Conservation (phyloP, 2,888 invertebrate species). For the Megamerina dolium region DNA sequence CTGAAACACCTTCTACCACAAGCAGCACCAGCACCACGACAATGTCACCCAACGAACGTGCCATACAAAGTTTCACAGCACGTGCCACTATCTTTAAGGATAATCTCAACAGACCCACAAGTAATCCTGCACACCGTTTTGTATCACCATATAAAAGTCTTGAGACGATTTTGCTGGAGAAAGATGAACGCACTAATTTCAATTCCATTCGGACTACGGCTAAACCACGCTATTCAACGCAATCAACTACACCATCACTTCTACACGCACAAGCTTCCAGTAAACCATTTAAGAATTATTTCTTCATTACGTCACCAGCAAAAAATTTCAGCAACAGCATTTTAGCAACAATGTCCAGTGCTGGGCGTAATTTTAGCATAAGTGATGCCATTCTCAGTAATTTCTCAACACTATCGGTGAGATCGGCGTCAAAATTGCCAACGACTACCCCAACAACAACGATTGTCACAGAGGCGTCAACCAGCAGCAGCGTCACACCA, state of each 20-base stretch:
- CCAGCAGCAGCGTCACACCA: constrained; percentile 19
- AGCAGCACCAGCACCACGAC: constrained; percentile 13
- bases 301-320: constrained; percentile 32
- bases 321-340: constrained; percentile 28
- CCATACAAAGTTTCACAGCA: constrained; percentile 41
- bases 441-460: constrained; percentile 19
- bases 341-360: constrained; percentile 31
- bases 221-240: constrained; percentile 30
- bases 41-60: constrained; percentile 23
- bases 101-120: constrained; percentile 41
- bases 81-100: constrained; percentile 46
- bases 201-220: constrained; percentile 32
- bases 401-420: constrained; percentile 23
- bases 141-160: constrained; percentile 55
- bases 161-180: constrained; percentile 50
- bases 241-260: constrained; percentile 21
- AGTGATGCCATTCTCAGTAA: constrained; percentile 39
- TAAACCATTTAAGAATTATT: constrained; percentile 35
- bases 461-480: constrained; percentile 17
- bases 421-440: neutral
- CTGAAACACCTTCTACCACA: constrained; percentile 12
- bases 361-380: constrained; percentile 35
- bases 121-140: constrained; percentile 44
- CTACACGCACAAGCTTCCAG: constrained; percentile 31
- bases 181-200: constrained; percentile 33